Conservation (phyloP, 2,888 invertebrate genomes). For the Neoaliturus tenellus region DNA sequence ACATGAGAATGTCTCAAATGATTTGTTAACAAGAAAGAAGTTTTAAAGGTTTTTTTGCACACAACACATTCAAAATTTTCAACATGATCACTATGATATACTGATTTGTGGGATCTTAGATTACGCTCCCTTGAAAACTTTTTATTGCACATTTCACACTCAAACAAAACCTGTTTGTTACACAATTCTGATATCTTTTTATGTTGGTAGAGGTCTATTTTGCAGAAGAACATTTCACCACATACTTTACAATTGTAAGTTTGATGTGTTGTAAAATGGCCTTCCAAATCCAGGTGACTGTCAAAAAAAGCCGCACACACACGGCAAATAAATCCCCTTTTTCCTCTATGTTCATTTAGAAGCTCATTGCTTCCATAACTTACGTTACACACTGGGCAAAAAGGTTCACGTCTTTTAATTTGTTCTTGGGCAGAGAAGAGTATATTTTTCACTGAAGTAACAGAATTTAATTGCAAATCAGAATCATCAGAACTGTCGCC, state of each 20-base stretch:
- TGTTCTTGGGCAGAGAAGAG: neutral
- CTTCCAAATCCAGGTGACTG: constrained; percentile 19
- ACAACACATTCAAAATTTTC: neutral
- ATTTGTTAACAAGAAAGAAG: neutral
- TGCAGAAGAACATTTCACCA: constrained; percentile 10
- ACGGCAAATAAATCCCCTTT: constrained; percentile 7
- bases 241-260: constrained; percentile 24
- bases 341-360: constrained; percentile 7
- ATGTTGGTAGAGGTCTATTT: constrained; percentile 19
- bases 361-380: neutral
- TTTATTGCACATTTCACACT: constrained; percentile 38
- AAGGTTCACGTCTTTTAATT: neutral
- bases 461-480: neutral
- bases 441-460: neutral
- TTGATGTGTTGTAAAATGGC: constrained; percentile 10
- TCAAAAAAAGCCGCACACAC: neutral
- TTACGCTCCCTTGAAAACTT: neutral
- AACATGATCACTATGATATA: constrained; percentile 14
- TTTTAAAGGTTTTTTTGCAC: constrained; percentile 5
- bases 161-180: neutral
- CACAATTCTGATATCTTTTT: neutral
- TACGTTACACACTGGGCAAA: constrained; percentile 14
- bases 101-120: constrained; percentile 9
- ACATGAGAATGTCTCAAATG: neutral
- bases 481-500: neutral